Percentiles rank a stretch among this genome's conserved stretches.
Conservation (phyloP, 2,888 invertebrate genomes). For the Drosophila recens region DNA sequence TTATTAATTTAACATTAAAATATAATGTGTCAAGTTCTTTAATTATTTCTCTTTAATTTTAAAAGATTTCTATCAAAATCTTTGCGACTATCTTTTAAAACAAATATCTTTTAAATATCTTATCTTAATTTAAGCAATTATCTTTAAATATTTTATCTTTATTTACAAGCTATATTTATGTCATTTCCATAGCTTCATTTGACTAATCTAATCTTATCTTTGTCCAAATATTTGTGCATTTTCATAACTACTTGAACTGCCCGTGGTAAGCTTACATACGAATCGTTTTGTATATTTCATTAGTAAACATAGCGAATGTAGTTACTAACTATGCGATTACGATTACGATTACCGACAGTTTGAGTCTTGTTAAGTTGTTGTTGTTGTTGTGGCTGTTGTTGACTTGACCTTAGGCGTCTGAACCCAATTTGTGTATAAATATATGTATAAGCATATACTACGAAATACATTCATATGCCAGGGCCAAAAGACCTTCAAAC, state of each 20-base stretch:
- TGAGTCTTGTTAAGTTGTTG: slow-evolving; percentile 45
- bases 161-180: not conserved
- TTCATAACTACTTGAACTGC: slow-evolving; percentile 35
- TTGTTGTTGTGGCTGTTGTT: slow-evolving; percentile 26
- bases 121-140: too few relatives aligned
- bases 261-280: slow-evolving; percentile 26
- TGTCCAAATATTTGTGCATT: slow-evolving; percentile 7
- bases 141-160: slow-evolving; percentile 29
- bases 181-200: not conserved
- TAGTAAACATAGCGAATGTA: slow-evolving; percentile 72
- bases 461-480: slow-evolving; percentile 34
- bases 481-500: slow-evolving; percentile 63
- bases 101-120: too few relatives aligned
- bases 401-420: slow-evolving; percentile 74
- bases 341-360: slow-evolving; percentile 42
- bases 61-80: not conserved
- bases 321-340: slow-evolving; percentile 76
- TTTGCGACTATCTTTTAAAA: not conserved
- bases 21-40: too few relatives aligned
- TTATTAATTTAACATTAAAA: too few relatives aligned
- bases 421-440: slow-evolving; percentile 71
- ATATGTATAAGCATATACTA: slow-evolving; percentile 21
- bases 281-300: slow-evolving; percentile 67
- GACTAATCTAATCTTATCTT: slow-evolving; percentile 38
- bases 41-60: not conserved